Evolutionary conservation across 2,113 vertebrate genomes (phyloP).

Genomic region (Corythornis cristatus): DNA sequence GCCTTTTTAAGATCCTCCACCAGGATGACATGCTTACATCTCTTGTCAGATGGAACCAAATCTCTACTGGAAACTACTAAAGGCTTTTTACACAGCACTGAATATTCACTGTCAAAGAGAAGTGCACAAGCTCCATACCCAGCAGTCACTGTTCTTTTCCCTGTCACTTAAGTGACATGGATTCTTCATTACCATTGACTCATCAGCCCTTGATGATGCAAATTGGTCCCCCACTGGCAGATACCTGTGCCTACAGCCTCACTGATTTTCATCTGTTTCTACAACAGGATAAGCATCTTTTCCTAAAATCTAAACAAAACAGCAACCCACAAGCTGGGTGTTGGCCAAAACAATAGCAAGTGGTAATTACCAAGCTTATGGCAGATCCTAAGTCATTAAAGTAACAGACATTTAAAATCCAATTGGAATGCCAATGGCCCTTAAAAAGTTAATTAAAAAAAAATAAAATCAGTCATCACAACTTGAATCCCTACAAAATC

Average conservation of each 20-base stretch:
- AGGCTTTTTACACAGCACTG: neutral
- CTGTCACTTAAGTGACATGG: rapidly evolving
- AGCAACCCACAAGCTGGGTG: neutral
- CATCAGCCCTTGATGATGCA: neutral
- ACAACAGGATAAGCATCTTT: neutral
- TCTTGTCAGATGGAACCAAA: neutral
- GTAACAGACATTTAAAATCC: neutral
- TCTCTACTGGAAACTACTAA: neutral
- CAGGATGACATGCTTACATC: neutral
- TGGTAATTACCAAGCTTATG: neutral
- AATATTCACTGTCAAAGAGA: neutral
- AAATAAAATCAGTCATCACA: neutral
- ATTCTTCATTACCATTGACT: neutral
- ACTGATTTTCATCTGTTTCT: neutral
- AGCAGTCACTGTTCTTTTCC: neutral
- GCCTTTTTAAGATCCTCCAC: neutral
- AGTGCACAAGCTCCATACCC: neutral
- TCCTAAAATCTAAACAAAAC: neutral
- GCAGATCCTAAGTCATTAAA: neutral
- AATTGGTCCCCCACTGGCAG: neutral
- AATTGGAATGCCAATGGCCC: neutral
- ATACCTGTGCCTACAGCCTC: neutral
- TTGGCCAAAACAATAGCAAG: neutral
- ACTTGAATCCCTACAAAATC: neutral
- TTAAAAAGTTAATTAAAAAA: neutral